A percentile compares a stretch with the other conserved stretches of the same genome.
Evolutionary conservation across 2,797 vertebrate species (phyloP).

Genomic region (Poeciliopsis turneri): DNA sequence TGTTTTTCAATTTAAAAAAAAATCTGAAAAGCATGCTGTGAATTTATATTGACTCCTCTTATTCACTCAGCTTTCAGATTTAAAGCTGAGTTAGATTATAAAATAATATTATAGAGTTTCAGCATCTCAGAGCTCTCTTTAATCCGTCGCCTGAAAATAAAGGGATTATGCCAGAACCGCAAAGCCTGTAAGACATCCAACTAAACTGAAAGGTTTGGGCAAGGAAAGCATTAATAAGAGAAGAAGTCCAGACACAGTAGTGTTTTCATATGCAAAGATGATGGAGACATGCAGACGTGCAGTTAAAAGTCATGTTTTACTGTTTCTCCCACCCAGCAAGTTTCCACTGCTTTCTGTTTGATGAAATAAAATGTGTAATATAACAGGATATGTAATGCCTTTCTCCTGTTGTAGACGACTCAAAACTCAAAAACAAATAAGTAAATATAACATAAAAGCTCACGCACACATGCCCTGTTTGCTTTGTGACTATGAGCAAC

Average conservation of each 20-base stretch:
- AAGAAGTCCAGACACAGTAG: not conserved
- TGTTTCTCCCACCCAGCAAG: not conserved
- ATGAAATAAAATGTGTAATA: not conserved
- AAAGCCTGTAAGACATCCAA: not conserved
- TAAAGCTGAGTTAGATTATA: not conserved
- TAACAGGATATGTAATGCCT: not conserved
- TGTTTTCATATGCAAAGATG: not conserved
- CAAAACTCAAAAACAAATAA: constrained; percentile 18
- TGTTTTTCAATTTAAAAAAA: not conserved
- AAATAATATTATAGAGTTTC: not conserved
- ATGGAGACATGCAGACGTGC: not conserved
- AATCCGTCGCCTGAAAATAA: not conserved
- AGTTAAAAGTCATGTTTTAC: not conserved
- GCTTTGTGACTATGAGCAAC: constrained; percentile 39
- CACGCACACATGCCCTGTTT: constrained; percentile 8
- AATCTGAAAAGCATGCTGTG: not conserved
- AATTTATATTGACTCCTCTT: too few species aligned
- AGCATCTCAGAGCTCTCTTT: not conserved
- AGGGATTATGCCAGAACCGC: not conserved
- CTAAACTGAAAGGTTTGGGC: not conserved
- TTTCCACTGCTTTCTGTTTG: not conserved
- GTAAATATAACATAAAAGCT: constrained; percentile 19
- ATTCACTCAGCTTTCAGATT: too few species aligned
- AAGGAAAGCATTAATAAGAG: not conserved
- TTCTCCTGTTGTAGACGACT: constrained; percentile 7